Base-by-base conservation (phyloP, 2,797 vertebrate species). In the Myioborus melanocephalus region DNA sequence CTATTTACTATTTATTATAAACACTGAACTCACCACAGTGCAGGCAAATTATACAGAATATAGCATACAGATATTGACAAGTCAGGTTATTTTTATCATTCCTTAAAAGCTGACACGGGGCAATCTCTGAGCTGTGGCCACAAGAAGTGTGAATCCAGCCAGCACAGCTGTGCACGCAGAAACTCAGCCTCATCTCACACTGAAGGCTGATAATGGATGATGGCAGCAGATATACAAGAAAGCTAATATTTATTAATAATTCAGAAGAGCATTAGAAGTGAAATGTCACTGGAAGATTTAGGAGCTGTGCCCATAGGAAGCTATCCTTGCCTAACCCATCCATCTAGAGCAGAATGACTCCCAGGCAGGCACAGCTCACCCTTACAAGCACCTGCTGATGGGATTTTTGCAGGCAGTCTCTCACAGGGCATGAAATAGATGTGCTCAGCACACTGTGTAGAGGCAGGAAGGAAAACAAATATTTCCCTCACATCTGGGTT, bases 201-300 rank as follows among this genome's bases (percentile, higher is more conserved):
- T 15, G 39, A 57, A 76, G 46, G 56, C 24, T 55, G 19, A 22
- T 55, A 83, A 91, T 12, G 23, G 75, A 72, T 79, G 75, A 84
- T 19, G 72, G 82, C 87, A 94, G 79, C 72, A 85, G 9, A 20
- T 32, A 77, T 1, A n/a, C n/a, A 77, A 39, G 64, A 77, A 91
- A 94, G 49, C 41, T 60, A 88, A 66, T 71, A 81, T 61, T 90
- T 88, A 90, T 91, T 85, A 83, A 69, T 87, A 92, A 92, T 84
- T 93, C 86, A 92, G 59, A 87, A 57, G 28, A 66, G 37, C 52
- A 46, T 83, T 80, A 59, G 37, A 85, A 90, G 57, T 35, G 63
- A 61, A 90, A 82, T 63, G 81, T 41, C 81, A 61, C 85, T 71
- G 32, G 27, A 39, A 89, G 86, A 90, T 78, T 84, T 76, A 90